These are phyloP conservation scores for Sphaerophoria taeniata DNA, from an alignment of 2,888 invertebrate species.

Conservation along the genomic window DNA sequence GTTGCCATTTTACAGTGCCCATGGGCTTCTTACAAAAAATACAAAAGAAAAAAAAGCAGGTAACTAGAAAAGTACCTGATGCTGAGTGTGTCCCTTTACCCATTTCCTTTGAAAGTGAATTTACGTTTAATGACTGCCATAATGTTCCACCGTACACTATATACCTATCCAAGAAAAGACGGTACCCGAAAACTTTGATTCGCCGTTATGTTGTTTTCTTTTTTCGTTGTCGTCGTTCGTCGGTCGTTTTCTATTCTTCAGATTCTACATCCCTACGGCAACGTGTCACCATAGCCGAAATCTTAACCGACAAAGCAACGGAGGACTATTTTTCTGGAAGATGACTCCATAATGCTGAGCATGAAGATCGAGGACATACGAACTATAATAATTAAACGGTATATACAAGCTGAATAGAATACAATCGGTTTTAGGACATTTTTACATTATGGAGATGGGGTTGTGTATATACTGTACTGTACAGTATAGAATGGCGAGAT, in stretches of 20 bases:
- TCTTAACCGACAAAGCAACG: background rate
- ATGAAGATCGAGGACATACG: conserved; percentile 42
- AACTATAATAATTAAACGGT: conserved; percentile 36
- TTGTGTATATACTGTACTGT: background rate
- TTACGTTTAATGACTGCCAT: conserved; percentile 71
- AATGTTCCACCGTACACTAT: conserved; percentile 73
- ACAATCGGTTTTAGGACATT: conserved; percentile 41
- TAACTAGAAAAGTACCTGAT: conserved; percentile 55
- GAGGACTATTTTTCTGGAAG: conserved; percentile 54
- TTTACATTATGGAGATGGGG: conserved; percentile 2
- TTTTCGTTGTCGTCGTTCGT: background rate
- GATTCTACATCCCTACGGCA: conserved; percentile 22
- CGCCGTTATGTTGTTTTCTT: conserved; percentile 21
- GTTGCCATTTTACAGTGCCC: conserved; percentile 35
- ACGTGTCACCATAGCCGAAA: background rate
- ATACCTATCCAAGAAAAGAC: conserved; percentile 35
- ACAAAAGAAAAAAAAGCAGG: background rate
- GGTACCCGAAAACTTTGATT: conserved; percentile 69
- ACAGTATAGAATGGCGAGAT: conserved; percentile 32
- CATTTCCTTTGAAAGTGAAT: conserved; percentile 55
- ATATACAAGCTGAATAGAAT: conserved; percentile 19
- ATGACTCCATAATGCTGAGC: conserved; percentile 59
- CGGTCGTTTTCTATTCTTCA: background rate
- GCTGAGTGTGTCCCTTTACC: conserved; percentile 42
- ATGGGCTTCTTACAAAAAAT: conserved; percentile 37